Evolutionary conservation across 2,113 vertebrate genomes (phyloP), one percentile per base, ranked within the genome.

Genomic region (Cololabis saira): DNA sequence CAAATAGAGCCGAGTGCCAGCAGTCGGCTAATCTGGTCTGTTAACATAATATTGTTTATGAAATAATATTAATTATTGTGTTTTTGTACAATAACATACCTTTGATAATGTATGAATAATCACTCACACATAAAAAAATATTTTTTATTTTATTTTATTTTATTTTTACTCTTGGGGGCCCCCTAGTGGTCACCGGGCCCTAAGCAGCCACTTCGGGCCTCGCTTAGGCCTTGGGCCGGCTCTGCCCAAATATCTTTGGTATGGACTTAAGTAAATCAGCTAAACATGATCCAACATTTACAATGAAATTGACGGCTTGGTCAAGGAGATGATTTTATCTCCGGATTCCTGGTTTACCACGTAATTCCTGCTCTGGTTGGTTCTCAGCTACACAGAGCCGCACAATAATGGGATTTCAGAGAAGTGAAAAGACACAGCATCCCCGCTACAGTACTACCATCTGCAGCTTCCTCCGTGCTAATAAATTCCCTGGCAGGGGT

Each of bases 401-500:
- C 22, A 54, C 67, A 50, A 61, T 84, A 82, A 87, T 83, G 57
- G 75, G 57, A 89, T 85, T 85, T 74, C 55, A 24, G 56, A 66
- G 41, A 76, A 81, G 74, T 49, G 66, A 65, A 72, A 86, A 61
- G 73, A 74, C 68, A 67, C 79, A 62, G 67, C 51, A 69, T 84
- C 56, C 67, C 69, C 53, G 61, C 67, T 30, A 64, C 61, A 37
- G 63, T 24, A 67, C 61, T 30, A 48, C 72, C 62, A 64, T 78
- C 72, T 69, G 58, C 17, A 30, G 67, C 66, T 85, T 67, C 60
- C 43, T 68, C 68, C 24, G 41, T 33, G 19, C 80, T 90, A 82
- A 83, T 91, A 89, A 91, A 85, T 80, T 68, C 80, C 74, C 40
- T 67, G 82, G 60, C 63, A 67, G 75, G 60, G 74, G 81, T 87